Base-by-base conservation (phyloP, 2,113 vertebrate species). In the Caranx melampygus region DNA sequence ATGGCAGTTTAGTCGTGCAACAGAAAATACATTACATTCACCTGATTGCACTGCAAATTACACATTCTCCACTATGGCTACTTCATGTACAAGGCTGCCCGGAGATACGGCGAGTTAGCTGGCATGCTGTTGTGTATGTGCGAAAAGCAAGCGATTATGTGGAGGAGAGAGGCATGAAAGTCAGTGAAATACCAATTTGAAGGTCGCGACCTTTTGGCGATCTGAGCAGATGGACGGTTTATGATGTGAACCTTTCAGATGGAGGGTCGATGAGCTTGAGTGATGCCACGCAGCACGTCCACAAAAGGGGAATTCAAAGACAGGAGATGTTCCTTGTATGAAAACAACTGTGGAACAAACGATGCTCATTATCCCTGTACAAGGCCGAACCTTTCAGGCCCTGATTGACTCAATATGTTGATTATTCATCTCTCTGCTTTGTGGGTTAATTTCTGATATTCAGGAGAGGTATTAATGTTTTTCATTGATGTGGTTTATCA, bases 161-260 rank as follows among this genome's bases (percentile, higher is more conserved):
- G 5, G 42, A 84, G 63, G 49, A 66, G 59, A 78, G 77, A 74
- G 75, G 79, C 89, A 92, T 94, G 89, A 92, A 91, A 93, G 91
- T 75, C 75, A 87, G 75, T 79, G 54, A 93, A 94, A 94, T 91
- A 91, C 79, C 89, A 92, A 83, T 85, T 82, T 89, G 88, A 94
- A 94, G 93, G 92, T 90, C 90, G 76, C 20, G 67, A 88, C 89
- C 92, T 94, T 94, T 94, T 10, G 61, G 18, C 86, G 85, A 94
- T 93, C 88, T 89, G 86, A 91, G 84, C 79, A 66, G 81, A 89
- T 75, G 78, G 84, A 88, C 76, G 72, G 40, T 67, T 77, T 90
- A 75, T 84, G 87, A 87, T 88, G 65, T 83, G 88, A 72, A 86
- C 86, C 83, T 90, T 91, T 91, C 66, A 84, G 66, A 72, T 20